phyloP scores from a whole-genome alignment of 2,888 invertebrate species.

The Drosophila longiperda region DNA sequence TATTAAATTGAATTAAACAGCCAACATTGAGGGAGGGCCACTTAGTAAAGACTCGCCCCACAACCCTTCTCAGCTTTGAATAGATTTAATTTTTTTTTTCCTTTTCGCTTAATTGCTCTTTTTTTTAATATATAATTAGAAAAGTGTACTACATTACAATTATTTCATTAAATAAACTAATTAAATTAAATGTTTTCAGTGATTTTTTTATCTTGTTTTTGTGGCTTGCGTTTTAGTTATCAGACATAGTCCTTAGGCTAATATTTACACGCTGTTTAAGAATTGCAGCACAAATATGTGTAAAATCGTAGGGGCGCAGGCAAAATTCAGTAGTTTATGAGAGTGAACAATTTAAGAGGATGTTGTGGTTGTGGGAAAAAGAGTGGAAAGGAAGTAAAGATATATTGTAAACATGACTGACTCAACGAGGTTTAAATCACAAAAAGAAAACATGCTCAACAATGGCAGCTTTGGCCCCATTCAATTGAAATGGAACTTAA shows the following conservation, averaged over 20 bases:
- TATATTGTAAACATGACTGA: constrained; percentile 31
- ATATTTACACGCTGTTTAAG: constrained; percentile 74
- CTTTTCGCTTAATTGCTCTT: constrained; percentile 45
- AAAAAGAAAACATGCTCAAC: constrained; percentile 52
- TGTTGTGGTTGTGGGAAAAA: background rate
- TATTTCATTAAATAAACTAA: constrained; percentile 76
- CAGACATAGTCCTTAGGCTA: constrained; percentile 70
- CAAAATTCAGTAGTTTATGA: constrained; percentile 35
- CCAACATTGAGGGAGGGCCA: background rate
- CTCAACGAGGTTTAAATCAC: constrained; percentile 41
- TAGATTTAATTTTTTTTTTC: constrained; percentile 22
- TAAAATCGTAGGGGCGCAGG: constrained; percentile 53
- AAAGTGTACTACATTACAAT: constrained; percentile 77
- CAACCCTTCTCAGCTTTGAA: background rate
- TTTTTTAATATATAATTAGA: constrained; percentile 68
- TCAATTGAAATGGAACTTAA: constrained; percentile 98
- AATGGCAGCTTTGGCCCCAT: constrained; percentile 43
- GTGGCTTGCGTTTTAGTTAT: constrained; percentile 59
- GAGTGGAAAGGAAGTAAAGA: constrained; percentile 3
- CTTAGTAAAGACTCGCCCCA: background rate
- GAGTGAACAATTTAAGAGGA: constrained; percentile 2
- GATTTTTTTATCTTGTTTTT: constrained; percentile 36
- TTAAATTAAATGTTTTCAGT: constrained; percentile 67
- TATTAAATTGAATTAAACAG: background rate
- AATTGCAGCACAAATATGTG: constrained; percentile 63